Percentiles rank a stretch among this genome's conserved stretches.
Conservation (phyloP, 2,888 invertebrate species). For the Diplolepis rosae region DNA sequence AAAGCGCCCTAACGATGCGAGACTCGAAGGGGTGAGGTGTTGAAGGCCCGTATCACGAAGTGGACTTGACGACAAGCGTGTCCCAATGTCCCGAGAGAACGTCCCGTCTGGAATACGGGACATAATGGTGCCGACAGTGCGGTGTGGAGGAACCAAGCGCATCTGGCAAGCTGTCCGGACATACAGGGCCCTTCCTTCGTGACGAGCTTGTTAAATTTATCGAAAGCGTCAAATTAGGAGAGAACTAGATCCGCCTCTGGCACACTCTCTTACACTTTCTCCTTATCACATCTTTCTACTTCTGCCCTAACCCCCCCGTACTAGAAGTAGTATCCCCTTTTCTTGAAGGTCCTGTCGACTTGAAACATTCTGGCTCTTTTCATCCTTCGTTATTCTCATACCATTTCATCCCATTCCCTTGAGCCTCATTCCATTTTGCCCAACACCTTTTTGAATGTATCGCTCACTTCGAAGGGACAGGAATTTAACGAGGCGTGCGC, state of each 20-base stretch:
- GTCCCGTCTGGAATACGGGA: constrained; percentile 64
- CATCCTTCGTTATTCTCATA: neutral
- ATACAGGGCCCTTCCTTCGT: constrained; percentile 66
- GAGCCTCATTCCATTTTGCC: constrained; percentile 10
- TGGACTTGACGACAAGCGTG: constrained; percentile 67
- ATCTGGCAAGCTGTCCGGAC: constrained; percentile 71
- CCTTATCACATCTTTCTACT: constrained; percentile 30
- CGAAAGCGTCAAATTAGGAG: constrained; percentile 73
- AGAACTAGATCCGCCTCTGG: constrained; percentile 54
- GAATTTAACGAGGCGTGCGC: constrained; percentile 37
- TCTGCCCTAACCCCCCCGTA: neutral
- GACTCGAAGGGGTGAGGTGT: constrained; percentile 46
- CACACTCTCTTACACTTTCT: constrained; percentile 42
- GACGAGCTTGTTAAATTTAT: constrained; percentile 74
- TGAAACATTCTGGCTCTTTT: neutral
- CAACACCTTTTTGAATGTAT: constrained; percentile 33
- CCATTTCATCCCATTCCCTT: neutral
- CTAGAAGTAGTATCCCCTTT: neutral
- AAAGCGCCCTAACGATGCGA: constrained; percentile 68
- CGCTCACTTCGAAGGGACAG: constrained; percentile 29
- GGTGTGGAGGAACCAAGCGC: constrained; percentile 58
- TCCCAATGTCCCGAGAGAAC: constrained; percentile 60
- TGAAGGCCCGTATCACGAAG: constrained; percentile 68
- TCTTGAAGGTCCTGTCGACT: neutral
- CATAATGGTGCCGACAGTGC: constrained; percentile 69